Base-by-base conservation (phyloP, 64 coral and sea anemone genomes). In the Montipora foliosa region DNA sequence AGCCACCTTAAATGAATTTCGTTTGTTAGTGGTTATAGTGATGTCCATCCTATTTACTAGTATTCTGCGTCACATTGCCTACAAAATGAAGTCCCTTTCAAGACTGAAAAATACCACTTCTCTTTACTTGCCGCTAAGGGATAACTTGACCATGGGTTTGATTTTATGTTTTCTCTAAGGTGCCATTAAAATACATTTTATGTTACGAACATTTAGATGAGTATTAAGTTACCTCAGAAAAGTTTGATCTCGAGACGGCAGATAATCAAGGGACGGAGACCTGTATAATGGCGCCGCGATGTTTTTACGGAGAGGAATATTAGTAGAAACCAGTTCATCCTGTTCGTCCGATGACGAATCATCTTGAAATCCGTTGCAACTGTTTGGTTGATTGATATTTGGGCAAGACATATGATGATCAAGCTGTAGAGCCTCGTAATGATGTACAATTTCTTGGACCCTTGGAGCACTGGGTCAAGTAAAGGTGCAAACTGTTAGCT, bases 401-500 rank as follows among this genome's bases (percentile, higher is more conserved):
- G 82, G 82, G 19, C 62, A 72, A 71, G 66, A 86, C 82, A 21
- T 66, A 59, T 86, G 82, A 86, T 86, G 82, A 70, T 49, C 49
- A 12, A 71, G 17, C 61, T 84, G 81, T 15, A 84, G 37, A 67
- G 57, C 81, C 66, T 72, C 82, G 82, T 86, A 86, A 86, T 86
- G 82, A 10, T 72, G 66, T 44, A 86, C 62, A 48, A 86, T 49
- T 50, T 86, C 66, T 71, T 86, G 82, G 82, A 86, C 82, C 82
- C 82, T 44, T 20, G 62, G 66, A 49, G 82, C 64, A 86, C 82
- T 86, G 66, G 82, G 66, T 72, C 82, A n/a, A 86, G 82, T 19
- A 17, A 86, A 66, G 47, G 82, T 51, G n/a, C 29, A 86, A 86
- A 86, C 70, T 72, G 66, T 86, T 86, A 84, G 81, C 47, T 84